Percentiles rank a stretch among this genome's conserved stretches.
phyloP scores from a whole-genome alignment of 2,797 vertebrate genomes.

The Percopsis omiscomaycus region DNA sequence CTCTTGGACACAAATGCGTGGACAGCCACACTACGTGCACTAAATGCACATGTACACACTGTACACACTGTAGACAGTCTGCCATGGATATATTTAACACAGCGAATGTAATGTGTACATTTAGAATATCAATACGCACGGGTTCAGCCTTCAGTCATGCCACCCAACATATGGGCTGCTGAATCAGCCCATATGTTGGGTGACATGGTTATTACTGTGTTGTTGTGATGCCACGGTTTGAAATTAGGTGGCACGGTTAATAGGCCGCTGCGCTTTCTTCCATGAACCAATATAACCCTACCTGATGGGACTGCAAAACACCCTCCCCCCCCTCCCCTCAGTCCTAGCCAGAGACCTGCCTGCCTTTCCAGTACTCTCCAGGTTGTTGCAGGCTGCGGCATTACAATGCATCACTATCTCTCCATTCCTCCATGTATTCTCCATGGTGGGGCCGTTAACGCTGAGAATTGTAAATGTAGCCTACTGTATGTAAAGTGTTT shows the following conservation, averaged over 20 bases:
- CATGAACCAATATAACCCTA: not conserved
- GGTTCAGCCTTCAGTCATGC: too few relatives aligned
- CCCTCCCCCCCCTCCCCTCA: not conserved
- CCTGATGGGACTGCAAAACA: slow-evolving; percentile 16
- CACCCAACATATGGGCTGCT: too few relatives aligned
- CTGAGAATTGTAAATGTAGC: too few relatives aligned
- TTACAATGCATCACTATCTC: slow-evolving; percentile 8
- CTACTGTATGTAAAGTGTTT: too few relatives aligned
- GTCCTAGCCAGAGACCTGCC: not conserved
- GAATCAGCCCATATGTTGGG: too few relatives aligned
- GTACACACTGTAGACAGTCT: not conserved
- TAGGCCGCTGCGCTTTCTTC: not conserved
- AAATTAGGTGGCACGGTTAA: not conserved
- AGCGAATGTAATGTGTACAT: slow-evolving; percentile 14
- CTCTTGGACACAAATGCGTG: not conserved
- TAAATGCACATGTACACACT: slow-evolving; percentile 9
- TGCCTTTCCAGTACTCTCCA: not conserved
- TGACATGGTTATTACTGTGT: too few relatives aligned
- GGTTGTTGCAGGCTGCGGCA: slow-evolving; percentile 11
- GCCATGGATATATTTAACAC: slow-evolving; percentile 22
- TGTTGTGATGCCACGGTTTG: too few relatives aligned
- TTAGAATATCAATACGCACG: slow-evolving; percentile 2
- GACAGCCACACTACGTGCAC: too few relatives aligned
- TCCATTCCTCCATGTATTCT: too few relatives aligned
- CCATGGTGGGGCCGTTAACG: too few relatives aligned